Conservation (phyloP, 1,140 invertebrate genomes). For the Dreissena polymorpha region DNA sequence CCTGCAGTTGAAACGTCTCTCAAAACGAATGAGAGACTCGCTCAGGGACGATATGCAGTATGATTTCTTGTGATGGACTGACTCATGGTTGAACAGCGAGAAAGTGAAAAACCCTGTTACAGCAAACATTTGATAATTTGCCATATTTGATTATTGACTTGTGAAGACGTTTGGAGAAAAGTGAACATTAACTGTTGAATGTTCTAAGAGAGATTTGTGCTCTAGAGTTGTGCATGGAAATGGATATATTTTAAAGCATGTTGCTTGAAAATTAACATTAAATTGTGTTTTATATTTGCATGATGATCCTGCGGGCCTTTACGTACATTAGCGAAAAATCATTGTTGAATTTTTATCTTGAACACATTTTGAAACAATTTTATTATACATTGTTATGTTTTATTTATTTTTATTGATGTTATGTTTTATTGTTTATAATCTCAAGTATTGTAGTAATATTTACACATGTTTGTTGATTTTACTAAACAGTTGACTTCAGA, state of each 20-base stretch:
- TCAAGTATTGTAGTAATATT: no score
- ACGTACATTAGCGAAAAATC: constrained; percentile 32
- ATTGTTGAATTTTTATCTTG: neutral
- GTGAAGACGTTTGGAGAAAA: no score
- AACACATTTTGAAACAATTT: neutral
- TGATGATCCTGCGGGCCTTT: constrained; percentile 40
- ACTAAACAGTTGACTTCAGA: no score
- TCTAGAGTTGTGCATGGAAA: no score
- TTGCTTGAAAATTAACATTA: no score
- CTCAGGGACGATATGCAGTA: constrained; percentile 68
- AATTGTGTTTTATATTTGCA: no score
- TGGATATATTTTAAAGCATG: no score
- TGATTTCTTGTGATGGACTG: constrained; percentile 49
- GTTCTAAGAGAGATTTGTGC: no score
- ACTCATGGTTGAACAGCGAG: neutral
- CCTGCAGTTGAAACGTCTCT: constrained; percentile 70
- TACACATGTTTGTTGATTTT: no score
- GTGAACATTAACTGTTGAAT: no score
- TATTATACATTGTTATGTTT: constrained; percentile 1
- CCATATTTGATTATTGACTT: constrained; percentile 37
- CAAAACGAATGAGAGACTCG: constrained; percentile 73
- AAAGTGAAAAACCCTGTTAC: constrained; percentile 9
- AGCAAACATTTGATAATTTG: constrained; percentile 46
- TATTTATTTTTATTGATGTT: neutral
- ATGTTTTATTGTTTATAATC: neutral